Percentiles rank a stretch among this genome's conserved stretches.
Conservation (phyloP, 2,888 invertebrate species). For the Drosophila dives region DNA sequence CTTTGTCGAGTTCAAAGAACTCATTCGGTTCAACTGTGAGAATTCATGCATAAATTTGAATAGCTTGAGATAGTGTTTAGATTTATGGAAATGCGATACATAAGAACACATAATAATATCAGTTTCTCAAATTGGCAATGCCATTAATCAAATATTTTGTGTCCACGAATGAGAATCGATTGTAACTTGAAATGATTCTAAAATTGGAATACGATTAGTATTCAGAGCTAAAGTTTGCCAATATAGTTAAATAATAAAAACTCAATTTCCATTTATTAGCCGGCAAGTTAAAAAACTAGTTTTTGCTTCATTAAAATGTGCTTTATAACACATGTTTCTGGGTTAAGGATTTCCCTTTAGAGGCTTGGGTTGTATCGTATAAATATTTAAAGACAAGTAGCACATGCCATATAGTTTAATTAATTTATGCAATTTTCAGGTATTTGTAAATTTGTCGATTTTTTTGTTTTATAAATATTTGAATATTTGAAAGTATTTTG, state of each 20-base stretch:
- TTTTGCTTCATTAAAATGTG: slow-evolving; percentile 1
- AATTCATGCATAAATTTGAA: slow-evolving; percentile 74
- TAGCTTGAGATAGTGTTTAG: slow-evolving; percentile 46
- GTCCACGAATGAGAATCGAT: slow-evolving; percentile 5
- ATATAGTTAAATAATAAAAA: slow-evolving; percentile 10
- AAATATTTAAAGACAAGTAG: slow-evolving; percentile 2
- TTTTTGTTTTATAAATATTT: slow-evolving; percentile 13
- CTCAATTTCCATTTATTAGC: neutral
- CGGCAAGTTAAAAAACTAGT: neutral
- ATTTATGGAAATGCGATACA: slow-evolving; percentile 68
- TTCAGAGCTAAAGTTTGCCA: slow-evolving; percentile 11
- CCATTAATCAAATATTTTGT: slow-evolving; percentile 64
- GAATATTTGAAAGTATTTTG: slow-evolving; percentile 1
- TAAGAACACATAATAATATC: slow-evolving; percentile 51
- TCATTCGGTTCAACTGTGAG: slow-evolving; percentile 68
- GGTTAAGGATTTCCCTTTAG: slow-evolving; percentile 6
- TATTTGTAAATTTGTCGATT: slow-evolving; percentile 1
- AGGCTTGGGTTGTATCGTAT: neutral
- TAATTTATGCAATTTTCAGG: slow-evolving; percentile 3
- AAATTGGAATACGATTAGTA: slow-evolving; percentile 56
- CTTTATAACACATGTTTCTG: slow-evolving; percentile 3
- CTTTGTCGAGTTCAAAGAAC: slow-evolving; percentile 70
- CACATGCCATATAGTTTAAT: slow-evolving; percentile 2
- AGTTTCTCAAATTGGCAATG: slow-evolving; percentile 54
- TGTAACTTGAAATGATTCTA: slow-evolving; percentile 13